These are phyloP conservation scores for Pogonus chalceus DNA, from an alignment of 1,140 invertebrate genomes.

Conservation along the genomic window DNA sequence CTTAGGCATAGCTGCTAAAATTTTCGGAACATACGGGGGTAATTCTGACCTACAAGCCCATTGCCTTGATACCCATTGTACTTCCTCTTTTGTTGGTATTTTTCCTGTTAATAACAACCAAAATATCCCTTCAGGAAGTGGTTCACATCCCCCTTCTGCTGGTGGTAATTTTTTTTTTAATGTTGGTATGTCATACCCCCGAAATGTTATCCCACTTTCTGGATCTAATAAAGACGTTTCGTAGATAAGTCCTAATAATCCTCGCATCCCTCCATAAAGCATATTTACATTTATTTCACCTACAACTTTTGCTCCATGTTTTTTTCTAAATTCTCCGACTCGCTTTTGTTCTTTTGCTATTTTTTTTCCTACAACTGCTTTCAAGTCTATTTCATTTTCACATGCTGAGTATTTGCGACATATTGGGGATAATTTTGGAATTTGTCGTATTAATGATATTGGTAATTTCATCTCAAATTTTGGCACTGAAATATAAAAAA, in stretches of 20 bases:
- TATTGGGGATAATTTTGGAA: no score
- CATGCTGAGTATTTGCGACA: no score
- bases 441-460: no score
- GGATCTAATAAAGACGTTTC: conserved; percentile 93
- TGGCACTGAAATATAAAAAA: no score
- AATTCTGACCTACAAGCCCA: conserved; percentile 79
- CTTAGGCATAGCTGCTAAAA: conserved; percentile 93
- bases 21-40: conserved; percentile 85
- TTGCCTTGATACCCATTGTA: conserved; percentile 75
- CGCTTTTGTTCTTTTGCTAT: conserved; percentile 86
- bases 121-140: conserved; percentile 91
- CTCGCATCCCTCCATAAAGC: conserved; percentile 97
- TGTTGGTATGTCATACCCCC: conserved; percentile 90
- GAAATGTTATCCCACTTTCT: conserved; percentile 92
- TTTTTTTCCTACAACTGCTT: conserved; percentile 74
- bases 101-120: conserved; percentile 92
- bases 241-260: conserved; percentile 88
- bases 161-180: conserved; percentile 87
- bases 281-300: conserved; percentile 95
- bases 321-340: conserved; percentile 81
- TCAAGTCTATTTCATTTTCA: no score
- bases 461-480: no score
- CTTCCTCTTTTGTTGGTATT: conserved; percentile 75
- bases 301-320: conserved; percentile 77
- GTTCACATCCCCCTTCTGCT: conserved; percentile 73